Evolutionary conservation across 2,113 vertebrate genomes (phyloP), one percentile per base, ranked within the genome.

Genomic region (Peucedramus taeniatus): DNA sequence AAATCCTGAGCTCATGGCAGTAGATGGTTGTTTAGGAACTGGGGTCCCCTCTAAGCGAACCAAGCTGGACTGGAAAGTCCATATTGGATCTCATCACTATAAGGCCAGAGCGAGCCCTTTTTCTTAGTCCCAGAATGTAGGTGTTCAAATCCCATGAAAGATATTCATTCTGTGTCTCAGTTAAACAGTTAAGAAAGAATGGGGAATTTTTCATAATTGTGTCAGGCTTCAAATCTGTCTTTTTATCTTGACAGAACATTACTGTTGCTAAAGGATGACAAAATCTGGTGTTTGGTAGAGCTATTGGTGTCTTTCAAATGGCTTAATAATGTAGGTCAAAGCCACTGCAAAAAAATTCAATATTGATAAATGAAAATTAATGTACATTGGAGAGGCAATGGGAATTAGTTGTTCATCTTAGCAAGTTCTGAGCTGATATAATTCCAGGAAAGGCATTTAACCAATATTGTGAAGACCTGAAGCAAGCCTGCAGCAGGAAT

Each of bases 321-420:
- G 39, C 56, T 93, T 87, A 87, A 83, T 77, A 77, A 87, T 49
- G 27, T 79, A 82, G 44, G 70, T 49, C 64, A 93, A 89, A 86
- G 56, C 10, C 71, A 76, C 20, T 30, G 37, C 15, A 89, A 86
- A 95, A 42, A 71, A 79, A 71, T 39, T 82, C 83, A 89, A 39
- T 95, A 60, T 28, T 76, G 57, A 85, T 72, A 94, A 95, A 95
- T 84, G 35, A 89, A 91, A 93, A 94, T 60, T 68, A 95, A 89
- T 45, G n/a, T 59, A 79, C 47, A 11, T 49, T 53, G 53, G 28
- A 37, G 15, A 92, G n/a, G 40, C 45, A 76, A 44, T 69, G 45
- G 61, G 83, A 87, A 91, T 94, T 49, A 89, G 26, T 69, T 23
- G 50, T 85, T 76, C 65, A 76, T 82, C n/a, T 89, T 71, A 56